Conservation (phyloP, 2,888 invertebrate genomes). For the Busseola fusca region DNA sequence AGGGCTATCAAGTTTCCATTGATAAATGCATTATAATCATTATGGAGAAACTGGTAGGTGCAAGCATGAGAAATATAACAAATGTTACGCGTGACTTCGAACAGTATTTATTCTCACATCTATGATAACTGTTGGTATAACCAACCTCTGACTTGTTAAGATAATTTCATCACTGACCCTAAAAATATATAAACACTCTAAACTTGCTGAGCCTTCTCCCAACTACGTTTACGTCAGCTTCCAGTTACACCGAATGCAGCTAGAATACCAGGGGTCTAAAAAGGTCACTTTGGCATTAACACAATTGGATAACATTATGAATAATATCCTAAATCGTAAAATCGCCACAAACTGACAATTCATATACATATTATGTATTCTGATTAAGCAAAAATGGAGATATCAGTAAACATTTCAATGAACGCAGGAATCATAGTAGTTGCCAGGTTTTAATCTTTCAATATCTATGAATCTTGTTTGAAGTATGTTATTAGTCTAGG, state of each 20-base stretch:
- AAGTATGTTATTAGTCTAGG: background rate
- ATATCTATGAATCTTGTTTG: background rate
- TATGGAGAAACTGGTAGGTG: conserved; percentile 30
- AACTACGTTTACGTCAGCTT: background rate
- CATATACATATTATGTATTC: too few relatives aligned
- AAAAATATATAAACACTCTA: too few relatives aligned
- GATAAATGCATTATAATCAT: conserved; percentile 42
- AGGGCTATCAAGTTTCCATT: conserved; percentile 51
- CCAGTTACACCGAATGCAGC: background rate
- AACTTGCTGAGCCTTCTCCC: too few relatives aligned
- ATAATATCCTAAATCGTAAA: too few relatives aligned
- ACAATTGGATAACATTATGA: too few relatives aligned
- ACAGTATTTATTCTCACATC: conserved; percentile 8
- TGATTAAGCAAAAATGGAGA: too few relatives aligned
- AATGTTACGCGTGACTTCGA: background rate
- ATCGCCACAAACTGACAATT: too few relatives aligned
- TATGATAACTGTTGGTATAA: background rate
- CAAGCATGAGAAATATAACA: conserved; percentile 9
- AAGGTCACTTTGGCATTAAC: too few relatives aligned
- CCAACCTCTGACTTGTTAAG: background rate
- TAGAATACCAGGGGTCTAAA: too few relatives aligned
- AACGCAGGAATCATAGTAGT: too few relatives aligned
- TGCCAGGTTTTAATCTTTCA: too few relatives aligned
- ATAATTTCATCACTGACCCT: background rate
- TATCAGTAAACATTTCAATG: too few relatives aligned